A percentile compares a stretch with the other conserved stretches of the same genome.
Conservation (phyloP, 1,140 invertebrate species). For the Musca domestica region DNA sequence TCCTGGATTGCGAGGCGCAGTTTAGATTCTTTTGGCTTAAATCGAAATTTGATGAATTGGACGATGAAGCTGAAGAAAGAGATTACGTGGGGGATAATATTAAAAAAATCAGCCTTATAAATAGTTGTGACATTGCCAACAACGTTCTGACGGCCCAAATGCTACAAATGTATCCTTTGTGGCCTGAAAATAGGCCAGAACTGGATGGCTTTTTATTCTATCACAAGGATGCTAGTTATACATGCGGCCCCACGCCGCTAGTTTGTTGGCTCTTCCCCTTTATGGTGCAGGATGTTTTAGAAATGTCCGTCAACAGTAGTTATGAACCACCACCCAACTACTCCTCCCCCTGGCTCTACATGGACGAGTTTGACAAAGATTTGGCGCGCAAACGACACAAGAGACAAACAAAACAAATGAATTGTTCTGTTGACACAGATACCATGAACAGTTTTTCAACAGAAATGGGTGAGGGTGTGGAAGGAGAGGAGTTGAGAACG, state of each 20-base stretch:
- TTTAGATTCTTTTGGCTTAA: slow-evolving; percentile 47
- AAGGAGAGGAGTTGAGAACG: neutral
- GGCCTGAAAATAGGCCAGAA: slow-evolving; percentile 45
- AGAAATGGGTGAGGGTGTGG: neutral
- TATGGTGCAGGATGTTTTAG: slow-evolving; percentile 79
- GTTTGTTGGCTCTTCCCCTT: slow-evolving; percentile 86
- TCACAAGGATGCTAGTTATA: slow-evolving; percentile 76
- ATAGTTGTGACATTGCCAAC: slow-evolving; percentile 40
- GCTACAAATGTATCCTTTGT: slow-evolving; percentile 39
- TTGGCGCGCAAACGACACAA: slow-evolving; percentile 4
- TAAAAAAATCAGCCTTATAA: slow-evolving; percentile 34
- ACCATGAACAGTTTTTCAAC: slow-evolving; percentile 17
- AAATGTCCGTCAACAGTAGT: slow-evolving; percentile 52
- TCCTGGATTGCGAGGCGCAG: slow-evolving; percentile 72
- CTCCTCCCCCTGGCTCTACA: slow-evolving; percentile 54
- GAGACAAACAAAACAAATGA: slow-evolving; percentile 16
- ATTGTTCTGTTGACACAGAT: slow-evolving; percentile 23
- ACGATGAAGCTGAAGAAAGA: slow-evolving; percentile 23
- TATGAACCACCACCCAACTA: slow-evolving; percentile 57
- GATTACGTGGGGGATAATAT: slow-evolving; percentile 30
- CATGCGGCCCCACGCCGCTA: slow-evolving; percentile 74
- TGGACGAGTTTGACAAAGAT: slow-evolving; percentile 54
- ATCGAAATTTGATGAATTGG: slow-evolving; percentile 37
- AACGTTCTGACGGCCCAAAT: slow-evolving; percentile 28
- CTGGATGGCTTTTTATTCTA: slow-evolving; percentile 82